These are phyloP conservation scores for Semotilus atromaculatus DNA, from an alignment of 2,797 vertebrate genomes.

Conservation along the genomic window DNA sequence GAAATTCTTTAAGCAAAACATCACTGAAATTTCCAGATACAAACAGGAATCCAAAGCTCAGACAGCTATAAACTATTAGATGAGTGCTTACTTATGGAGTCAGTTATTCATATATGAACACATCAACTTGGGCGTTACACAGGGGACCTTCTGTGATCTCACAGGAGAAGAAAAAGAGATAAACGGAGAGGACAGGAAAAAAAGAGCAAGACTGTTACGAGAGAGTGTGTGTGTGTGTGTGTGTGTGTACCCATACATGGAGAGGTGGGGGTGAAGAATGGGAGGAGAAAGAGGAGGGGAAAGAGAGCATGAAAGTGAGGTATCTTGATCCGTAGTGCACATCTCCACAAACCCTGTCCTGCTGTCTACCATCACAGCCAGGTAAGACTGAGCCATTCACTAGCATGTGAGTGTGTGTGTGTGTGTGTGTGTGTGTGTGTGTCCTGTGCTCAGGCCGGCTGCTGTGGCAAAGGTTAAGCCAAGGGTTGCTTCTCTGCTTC, in stretches of 20 bases:
- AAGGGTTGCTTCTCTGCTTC: conserved; percentile 18
- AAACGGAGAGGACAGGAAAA: conserved; percentile 1
- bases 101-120: background rate
- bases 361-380: conserved; percentile 64
- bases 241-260: conserved; percentile 55
- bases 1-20: conserved; percentile 2
- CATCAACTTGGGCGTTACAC: background rate
- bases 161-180: conserved; percentile 23
- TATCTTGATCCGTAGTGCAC: conserved; percentile 60
- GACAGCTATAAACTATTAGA: background rate
- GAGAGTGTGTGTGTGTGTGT: conserved; percentile 35
- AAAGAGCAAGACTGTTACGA: conserved; percentile 26
- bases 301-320: conserved; percentile 45
- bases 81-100: background rate
- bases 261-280: conserved; percentile 53
- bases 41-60: background rate
- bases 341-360: conserved; percentile 59
- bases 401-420: conserved; percentile 45
- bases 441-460: background rate
- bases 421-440: background rate
- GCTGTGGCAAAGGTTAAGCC: conserved; percentile 43
- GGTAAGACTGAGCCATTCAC: conserved; percentile 69
- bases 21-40: background rate
- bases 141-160: background rate
- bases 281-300: conserved; percentile 47